phyloP scores from a whole-genome alignment of 2,797 vertebrate species.

The Gephyroberyx darwinii region DNA sequence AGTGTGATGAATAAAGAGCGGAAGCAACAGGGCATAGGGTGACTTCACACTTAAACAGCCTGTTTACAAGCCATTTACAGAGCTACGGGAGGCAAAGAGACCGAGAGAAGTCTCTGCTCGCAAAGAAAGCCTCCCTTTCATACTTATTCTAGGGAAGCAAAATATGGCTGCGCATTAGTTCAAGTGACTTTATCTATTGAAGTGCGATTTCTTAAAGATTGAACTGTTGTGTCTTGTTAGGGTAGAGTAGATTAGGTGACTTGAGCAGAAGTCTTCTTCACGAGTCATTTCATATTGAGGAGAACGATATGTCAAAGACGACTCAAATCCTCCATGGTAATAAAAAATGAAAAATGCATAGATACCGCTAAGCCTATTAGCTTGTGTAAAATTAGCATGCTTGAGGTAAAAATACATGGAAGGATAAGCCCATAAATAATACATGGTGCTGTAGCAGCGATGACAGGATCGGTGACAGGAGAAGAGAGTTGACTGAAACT shows the following conservation, averaged over 20 bases:
- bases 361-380: slow-evolving; percentile 32
- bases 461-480: slow-evolving; percentile 58
- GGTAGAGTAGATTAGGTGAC: not conserved
- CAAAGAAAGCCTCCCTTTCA: slow-evolving; percentile 52
- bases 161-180: slow-evolving; percentile 3
- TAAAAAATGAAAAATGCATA: slow-evolving; percentile 27
- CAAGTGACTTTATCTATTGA: slow-evolving; percentile 5
- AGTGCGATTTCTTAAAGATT: slow-evolving; percentile 14
- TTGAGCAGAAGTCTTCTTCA: slow-evolving; percentile 3
- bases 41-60: slow-evolving; percentile 77
- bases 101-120: slow-evolving; percentile 30
- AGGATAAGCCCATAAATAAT: slow-evolving; percentile 66
- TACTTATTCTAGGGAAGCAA: slow-evolving; percentile 31
- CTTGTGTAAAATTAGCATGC: slow-evolving; percentile 46
- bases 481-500: slow-evolving; percentile 51
- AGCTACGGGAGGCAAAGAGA: slow-evolving; percentile 57
- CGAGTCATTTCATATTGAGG: slow-evolving; percentile 12
- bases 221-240: slow-evolving; percentile 14
- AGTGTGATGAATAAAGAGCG: slow-evolving; percentile 73
- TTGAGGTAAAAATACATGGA: slow-evolving; percentile 32
- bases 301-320: slow-evolving; percentile 14
- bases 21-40: slow-evolving; percentile 72
- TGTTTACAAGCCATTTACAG: slow-evolving; percentile 76
- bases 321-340: slow-evolving; percentile 1
- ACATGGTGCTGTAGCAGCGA: slow-evolving; percentile 58